Evolutionary conservation across 2,797 vertebrate species (phyloP), one percentile per base, ranked within the genome.

Genomic region (Paguma larvata): DNA sequence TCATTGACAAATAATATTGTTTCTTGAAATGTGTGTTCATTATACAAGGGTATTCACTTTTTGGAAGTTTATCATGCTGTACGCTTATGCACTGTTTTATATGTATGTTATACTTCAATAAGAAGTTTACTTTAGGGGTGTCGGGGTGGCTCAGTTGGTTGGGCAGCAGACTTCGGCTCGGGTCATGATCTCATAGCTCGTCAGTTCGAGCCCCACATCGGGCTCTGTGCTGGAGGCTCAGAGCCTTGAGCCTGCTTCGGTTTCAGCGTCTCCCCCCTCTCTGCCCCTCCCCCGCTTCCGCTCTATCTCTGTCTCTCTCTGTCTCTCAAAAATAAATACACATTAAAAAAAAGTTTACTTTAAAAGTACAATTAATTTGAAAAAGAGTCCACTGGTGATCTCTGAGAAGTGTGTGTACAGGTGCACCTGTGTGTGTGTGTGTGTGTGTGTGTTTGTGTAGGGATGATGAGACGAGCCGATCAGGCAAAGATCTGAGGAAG

Each of bases 401-500:
- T 68, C 63, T 7, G 38, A 79, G 32, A 30, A 77, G 5, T 11
- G 0, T 62, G 48, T 68, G 59, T 67, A 14, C 56, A 2, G 63
- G 70, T 62, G 23, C 46, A 32, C 53, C 8, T 72, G 34, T 75
- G 41, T 23, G 41, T 30, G 21, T 3, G 44, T 19, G 32, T 80
- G n/a, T 41, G 19, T 19, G 56, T 85, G n/a, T 41, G 8, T 59
- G 4, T 44, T 48, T 65, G 30, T 68, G 9, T 38, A 27, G 14
- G 21, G 89, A 8, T 89, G 25, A 75, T 46, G 16, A 82, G 27
- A 48, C 6, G 75, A 70, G n/a, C 44, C 89, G 62, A 59, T 62
- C 32, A 62, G 72, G 34, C 10, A 75, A 89, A 87, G 82, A 92
- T 44, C 79, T 63, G 62, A 94, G 63, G 70, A 70, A 94, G 32